Conservation (phyloP, 2,797 vertebrate species). For the Eremophila alpestris region DNA sequence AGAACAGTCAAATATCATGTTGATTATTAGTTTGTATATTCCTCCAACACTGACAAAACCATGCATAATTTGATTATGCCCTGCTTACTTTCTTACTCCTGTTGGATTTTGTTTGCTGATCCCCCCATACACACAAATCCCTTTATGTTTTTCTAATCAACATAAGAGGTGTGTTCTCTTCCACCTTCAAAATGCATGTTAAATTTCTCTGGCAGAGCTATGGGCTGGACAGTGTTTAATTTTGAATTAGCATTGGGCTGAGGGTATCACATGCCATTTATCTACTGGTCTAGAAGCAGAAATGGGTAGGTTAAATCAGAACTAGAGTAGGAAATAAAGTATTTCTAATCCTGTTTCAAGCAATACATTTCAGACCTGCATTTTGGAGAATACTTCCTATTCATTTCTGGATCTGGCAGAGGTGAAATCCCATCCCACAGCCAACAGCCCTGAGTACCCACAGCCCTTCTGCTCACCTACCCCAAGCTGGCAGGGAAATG, state of each 20-base stretch:
- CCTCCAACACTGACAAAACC: not conserved
- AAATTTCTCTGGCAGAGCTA: not conserved
- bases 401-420: not conserved
- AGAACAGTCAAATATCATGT: not conserved
- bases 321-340: not conserved
- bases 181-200: not conserved
- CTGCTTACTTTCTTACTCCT: not conserved
- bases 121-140: not conserved
- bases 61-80: not conserved
- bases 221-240: not conserved
- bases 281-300: not conserved
- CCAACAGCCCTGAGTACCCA: not conserved
- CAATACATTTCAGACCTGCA: not conserved
- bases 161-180: not conserved
- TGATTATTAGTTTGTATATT: not conserved
- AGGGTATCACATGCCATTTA: not conserved
- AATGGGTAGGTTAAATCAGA: not conserved
- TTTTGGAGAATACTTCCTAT: not conserved
- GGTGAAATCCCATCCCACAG: fast-evolving
- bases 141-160: not conserved
- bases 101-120: not conserved
- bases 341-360: not conserved
- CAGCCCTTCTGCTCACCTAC: not conserved
- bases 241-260: not conserved
- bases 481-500: not conserved